Evolutionary conservation across 2,797 vertebrate genomes (phyloP), one percentile per base, ranked within the genome.

Genomic region (Pogonophryne albipinna): DNA sequence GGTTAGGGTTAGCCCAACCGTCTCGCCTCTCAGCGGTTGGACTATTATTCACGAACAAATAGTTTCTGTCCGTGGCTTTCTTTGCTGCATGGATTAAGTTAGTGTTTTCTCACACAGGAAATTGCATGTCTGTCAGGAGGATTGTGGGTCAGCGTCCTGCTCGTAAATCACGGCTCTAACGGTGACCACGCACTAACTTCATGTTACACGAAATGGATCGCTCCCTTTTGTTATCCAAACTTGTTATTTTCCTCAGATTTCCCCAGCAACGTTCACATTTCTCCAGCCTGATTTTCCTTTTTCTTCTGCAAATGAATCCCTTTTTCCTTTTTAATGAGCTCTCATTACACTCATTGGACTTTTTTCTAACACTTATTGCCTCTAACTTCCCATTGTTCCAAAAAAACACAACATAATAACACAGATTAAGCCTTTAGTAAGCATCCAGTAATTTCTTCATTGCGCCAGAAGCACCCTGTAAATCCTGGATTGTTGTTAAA

Each of bases 51-150:
- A 80, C 51, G 66, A 61, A 83, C 66, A 70, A 82, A 87, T 78
- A 69, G 56, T 84, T 77, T 85, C 82, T 85, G 76, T 81, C 69
- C 47, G 13, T 78, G 60, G 70, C 51, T 78, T 56, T 74, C 69
- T 72, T 50, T 72, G 65, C 67, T 66, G 71, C 44, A 78, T 85
- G 89, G 92, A 88, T 89, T 81, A 85, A 89, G 78, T 88, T 80
- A 82, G 84, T 59, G 78, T 80, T 89, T 91, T 90, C 80, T 91
- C 84, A 76, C 91, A 91, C 93, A 93, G 93, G 92, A 94, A 92
- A 93, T 93, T 93, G 89, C 84, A 66, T 53, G 89, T 89, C 88
- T 91, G 90, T 93, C 82, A 80, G 83, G 82, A 79, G 87, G 82
- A 84, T 85, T 88, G 86, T 63, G 88, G 83, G 85, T 87, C 87